Conservation (phyloP, 2,113 vertebrate genomes). For the Terrapene triunguis region DNA sequence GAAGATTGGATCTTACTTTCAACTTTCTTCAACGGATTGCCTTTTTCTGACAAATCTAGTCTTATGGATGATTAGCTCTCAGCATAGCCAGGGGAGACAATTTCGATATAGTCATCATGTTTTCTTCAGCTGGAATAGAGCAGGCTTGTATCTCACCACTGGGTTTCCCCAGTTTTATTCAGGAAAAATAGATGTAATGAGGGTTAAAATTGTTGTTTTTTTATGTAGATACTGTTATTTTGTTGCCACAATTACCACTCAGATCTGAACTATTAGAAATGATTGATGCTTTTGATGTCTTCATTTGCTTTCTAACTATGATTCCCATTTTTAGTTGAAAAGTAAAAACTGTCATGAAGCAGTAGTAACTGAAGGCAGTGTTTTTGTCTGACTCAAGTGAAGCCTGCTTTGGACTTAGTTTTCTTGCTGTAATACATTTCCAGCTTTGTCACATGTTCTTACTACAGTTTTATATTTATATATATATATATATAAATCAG, state of each 20-base stretch:
- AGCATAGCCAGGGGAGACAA: conserved; percentile 40
- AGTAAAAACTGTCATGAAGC: not conserved
- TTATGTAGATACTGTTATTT: not conserved
- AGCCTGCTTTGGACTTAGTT: not conserved
- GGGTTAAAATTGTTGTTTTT: not conserved
- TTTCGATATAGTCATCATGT: conserved; percentile 23
- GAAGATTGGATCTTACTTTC: conserved; percentile 65
- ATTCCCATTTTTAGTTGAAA: not conserved
- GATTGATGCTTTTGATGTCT: not conserved
- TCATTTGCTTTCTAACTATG: not conserved
- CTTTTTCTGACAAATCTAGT: conserved; percentile 65
- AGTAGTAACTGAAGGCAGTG: not conserved
- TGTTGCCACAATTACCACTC: not conserved
- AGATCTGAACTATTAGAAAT: not conserved
- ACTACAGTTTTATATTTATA: not conserved
- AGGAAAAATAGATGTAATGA: not conserved
- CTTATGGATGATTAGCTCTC: conserved; percentile 70
- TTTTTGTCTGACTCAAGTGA: not conserved
- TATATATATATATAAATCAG: too few species aligned
- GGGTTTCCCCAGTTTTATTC: not conserved
- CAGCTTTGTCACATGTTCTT: not conserved
- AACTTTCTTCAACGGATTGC: conserved; percentile 61
- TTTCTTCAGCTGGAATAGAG: not conserved
- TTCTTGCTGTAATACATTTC: not conserved
- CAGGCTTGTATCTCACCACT: not conserved